Evolutionary conservation across 1,140 invertebrate species (phyloP).

Genomic region (Sitodiplosis mosellana): DNA sequence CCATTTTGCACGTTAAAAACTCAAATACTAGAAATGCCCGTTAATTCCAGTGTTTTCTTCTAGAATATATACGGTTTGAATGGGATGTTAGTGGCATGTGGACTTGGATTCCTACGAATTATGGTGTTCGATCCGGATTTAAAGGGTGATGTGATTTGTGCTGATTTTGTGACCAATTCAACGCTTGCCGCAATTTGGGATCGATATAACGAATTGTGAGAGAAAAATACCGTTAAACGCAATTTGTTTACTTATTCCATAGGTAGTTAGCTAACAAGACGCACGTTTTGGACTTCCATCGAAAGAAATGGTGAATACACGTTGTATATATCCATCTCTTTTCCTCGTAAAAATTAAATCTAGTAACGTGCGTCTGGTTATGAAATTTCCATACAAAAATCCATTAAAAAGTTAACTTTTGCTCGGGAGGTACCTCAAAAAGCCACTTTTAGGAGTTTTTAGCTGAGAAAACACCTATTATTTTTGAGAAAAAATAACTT

Average conservation of each 20-base stretch:
- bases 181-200: constrained; percentile 29
- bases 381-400: neutral
- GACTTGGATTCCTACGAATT: constrained; percentile 42
- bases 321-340: no score
- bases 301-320: no score
- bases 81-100: constrained; percentile 33
- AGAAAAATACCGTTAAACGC: neutral
- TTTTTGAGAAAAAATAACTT: no score
- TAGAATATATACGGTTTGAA: constrained; percentile 47
- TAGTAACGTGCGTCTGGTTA: neutral
- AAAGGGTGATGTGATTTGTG: constrained; percentile 51
- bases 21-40: no score
- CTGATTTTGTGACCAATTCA: constrained; percentile 49
- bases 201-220: neutral
- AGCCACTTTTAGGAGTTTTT: no score
- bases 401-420: no score
- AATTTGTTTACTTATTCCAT: neutral
- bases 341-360: neutral
- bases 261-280: neutral
- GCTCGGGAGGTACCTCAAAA: no score
- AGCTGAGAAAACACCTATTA: no score
- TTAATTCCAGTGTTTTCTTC: no score
- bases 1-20: no score
- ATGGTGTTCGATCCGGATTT: constrained; percentile 31
- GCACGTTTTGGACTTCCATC: neutral